These are phyloP conservation scores for Cassiopea xamachana DNA, from an alignment of 30 jellyfish, hydroid and myxozoan genomes.

Conservation along the genomic window DNA sequence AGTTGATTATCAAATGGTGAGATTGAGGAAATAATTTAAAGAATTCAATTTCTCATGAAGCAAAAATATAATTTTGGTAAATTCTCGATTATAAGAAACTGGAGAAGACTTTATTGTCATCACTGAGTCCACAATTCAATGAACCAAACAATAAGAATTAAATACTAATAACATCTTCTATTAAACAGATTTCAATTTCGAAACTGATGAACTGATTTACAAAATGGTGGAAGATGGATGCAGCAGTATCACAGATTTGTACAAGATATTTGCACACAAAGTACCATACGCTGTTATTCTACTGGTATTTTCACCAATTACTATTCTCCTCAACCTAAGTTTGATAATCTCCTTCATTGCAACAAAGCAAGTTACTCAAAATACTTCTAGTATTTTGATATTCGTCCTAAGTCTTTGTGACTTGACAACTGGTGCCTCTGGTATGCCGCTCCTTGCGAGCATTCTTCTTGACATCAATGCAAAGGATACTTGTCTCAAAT, in stretches of 20 bases:
- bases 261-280: background rate
- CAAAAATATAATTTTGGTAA: too few relatives aligned
- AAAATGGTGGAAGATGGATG: background rate
- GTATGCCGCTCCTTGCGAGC: background rate
- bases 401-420: slow-evolving; percentile 8
- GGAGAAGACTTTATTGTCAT: too few relatives aligned
- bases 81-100: too few relatives aligned
- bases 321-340: background rate
- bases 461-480: background rate
- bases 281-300: background rate
- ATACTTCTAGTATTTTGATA: slow-evolving; percentile 3
- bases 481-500: background rate
- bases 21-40: too few relatives aligned
- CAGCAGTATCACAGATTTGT: background rate
- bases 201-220: too few relatives aligned
- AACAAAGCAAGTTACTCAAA: slow-evolving; percentile 15
- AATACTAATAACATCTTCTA: too few relatives aligned
- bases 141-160: too few relatives aligned
- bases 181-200: too few relatives aligned
- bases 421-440: background rate
- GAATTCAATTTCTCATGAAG: too few relatives aligned
- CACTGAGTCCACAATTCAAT: too few relatives aligned
- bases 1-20: too few relatives aligned
- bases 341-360: background rate
- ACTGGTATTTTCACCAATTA: background rate